Conservation (phyloP, 2,113 vertebrate genomes). For the Bujurquina vittata region DNA sequence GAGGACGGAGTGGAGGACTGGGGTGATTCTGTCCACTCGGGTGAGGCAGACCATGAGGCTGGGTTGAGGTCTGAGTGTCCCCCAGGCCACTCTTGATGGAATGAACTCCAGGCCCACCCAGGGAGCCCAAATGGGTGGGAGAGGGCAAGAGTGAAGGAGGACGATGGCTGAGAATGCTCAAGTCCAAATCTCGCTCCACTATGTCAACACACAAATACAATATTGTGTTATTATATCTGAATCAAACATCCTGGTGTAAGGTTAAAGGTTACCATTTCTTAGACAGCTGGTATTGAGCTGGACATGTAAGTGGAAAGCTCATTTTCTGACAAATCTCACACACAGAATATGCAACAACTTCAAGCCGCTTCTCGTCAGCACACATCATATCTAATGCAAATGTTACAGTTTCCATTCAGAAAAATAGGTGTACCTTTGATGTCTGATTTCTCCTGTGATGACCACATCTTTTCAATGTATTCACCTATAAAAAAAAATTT, state of each 20-base stretch:
- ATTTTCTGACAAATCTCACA: neutral
- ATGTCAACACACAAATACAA: constrained; percentile 45
- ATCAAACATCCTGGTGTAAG: neutral
- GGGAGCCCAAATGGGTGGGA: constrained; percentile 85
- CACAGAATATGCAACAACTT: neutral
- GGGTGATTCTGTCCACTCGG: constrained; percentile 87
- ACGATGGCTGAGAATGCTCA: constrained; percentile 87
- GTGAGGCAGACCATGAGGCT: constrained; percentile 58
- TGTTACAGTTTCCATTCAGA: neutral
- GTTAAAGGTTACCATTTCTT: neutral
- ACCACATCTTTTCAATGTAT: constrained; percentile 70
- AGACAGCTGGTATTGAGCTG: neutral
- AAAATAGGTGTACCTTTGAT: constrained; percentile 65
- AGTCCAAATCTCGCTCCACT: constrained; percentile 93
- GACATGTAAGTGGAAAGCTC: too few relatives aligned
- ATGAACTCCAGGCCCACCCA: constrained; percentile 73
- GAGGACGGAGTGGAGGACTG: constrained; percentile 87
- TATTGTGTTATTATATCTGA: neutral
- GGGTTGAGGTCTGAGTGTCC: constrained; percentile 28
- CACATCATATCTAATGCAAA: neutral
- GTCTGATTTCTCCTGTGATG: constrained; percentile 54
- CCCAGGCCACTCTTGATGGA: constrained; percentile 39
- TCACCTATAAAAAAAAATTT: constrained; percentile 61
- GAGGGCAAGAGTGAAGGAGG: constrained; percentile 86
- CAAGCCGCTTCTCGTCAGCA: neutral